Conservation (phyloP, 64 coral and sea anemone genomes). For the Anthopleura sola region DNA sequence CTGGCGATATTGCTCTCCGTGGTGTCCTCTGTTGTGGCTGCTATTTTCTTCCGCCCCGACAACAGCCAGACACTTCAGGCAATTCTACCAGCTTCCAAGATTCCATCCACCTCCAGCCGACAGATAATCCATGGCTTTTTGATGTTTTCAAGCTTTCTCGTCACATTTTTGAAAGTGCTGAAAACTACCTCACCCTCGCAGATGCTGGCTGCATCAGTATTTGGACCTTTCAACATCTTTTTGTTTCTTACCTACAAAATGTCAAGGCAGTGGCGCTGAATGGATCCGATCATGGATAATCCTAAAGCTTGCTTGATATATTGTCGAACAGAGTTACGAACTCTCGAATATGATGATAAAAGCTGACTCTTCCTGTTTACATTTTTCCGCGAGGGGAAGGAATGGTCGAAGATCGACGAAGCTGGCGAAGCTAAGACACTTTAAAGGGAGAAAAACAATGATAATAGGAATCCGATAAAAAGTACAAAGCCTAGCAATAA, state of each 20-base stretch:
- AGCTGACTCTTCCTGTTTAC: no score
- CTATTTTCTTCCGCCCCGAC: slow-evolving; percentile 31
- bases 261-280: background rate
- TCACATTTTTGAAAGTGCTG: background rate
- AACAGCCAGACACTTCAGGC: slow-evolving; percentile 20
- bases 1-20: background rate
- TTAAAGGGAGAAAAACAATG: no score
- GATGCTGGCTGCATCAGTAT: background rate
- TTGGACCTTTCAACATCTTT: background rate
- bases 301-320: no score
- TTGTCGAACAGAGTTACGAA: no score
- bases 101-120: background rate
- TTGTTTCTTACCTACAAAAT: background rate
- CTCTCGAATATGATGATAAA: no score
- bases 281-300: background rate
- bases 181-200: background rate
- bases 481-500: no score
- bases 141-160: background rate
- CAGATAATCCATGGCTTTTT: background rate
- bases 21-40: background rate
- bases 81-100: background rate
- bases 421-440: no score
- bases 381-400: no score
- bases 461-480: no score
- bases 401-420: no score